Evolutionary conservation across 2,888 invertebrate genomes (phyloP), one percentile per base, ranked within the genome.

Genomic region (Terebella lapidaria): DNA sequence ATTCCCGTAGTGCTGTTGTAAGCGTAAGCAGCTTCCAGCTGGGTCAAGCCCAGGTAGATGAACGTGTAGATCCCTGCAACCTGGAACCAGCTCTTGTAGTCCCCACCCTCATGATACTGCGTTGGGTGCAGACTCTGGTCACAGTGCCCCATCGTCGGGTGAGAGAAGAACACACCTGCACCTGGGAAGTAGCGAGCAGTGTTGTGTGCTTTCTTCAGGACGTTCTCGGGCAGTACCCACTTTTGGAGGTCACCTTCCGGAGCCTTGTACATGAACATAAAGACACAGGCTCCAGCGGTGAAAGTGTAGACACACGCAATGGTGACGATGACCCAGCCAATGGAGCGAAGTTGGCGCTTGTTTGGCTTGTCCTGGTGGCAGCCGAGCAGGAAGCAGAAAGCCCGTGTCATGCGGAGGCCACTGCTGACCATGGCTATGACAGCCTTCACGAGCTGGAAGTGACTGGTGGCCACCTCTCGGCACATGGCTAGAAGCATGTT

Each of bases 131-230:
- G n/a, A n/a, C n/a, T n/a, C n/a, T 57, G 18, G 28, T 57, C 20
- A 26, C 60, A 60, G 3, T 26, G 5, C 20, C 3, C 54, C 25
- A 73, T 65, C 2, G 65, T 10, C 1, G 69, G 68, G 55, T 71
- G 72, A 58, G 71, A 68, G 56, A 73, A 69, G 59, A 67, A 73
- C 20, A 73, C 64, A 51, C 72, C 72, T 25, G 70, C 69, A 57
- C 72, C 70, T 20, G 69, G 57, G 59, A 75, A 73, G 60, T 76
- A 76, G 10, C 71, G 66, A 35, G 68, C 62, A 51, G 72, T 72
- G 54, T 74, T 65, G 64, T 67, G 73, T 29, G 64, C 60, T 20
- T 70, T 72, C 18, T 70, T 64, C 22, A 74, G 59, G 1, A 73
- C 45, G 22, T 68, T 67, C 20, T 67, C 63, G 1, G 72, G 71